Evolutionary conservation across 2,888 invertebrate genomes (phyloP), one percentile per base, ranked within the genome.

Genomic region (Molorchus minor): DNA sequence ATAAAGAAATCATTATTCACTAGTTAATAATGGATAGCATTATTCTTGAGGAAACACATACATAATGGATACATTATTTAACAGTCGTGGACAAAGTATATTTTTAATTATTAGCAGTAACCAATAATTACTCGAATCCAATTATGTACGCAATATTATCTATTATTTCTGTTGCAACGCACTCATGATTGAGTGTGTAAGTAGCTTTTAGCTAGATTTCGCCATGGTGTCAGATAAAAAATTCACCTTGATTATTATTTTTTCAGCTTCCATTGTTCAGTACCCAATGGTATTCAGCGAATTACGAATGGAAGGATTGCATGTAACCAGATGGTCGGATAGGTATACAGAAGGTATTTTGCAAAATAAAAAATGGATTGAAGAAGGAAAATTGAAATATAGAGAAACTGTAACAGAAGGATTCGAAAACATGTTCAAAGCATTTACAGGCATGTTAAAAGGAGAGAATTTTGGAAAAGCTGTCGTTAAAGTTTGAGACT

Each of bases 341-440:
- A 82, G 86, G 47, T 88, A 85, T 86, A 74, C 80, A 17, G 88
- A 89, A 77, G 90, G 88, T 1, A 83, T 89, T 25, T 72, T 82
- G 20, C 85, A 87, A 67, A 88, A 91, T 77, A 70, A 85, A 3
- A 76, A 83, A 57, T 88, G 87, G 88, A 79, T 91, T 56, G 78
- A 80, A 43, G 86, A 88, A 80, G 91, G 89, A 33, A 90, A 90
- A 79, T 70, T 92, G 10, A 85, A 87, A 72, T 88, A 87, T 72
- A 81, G 82, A 62, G 92, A 92, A 78, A 89, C 89, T 41, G 73
- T 88, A 2, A 88, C 88, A 2, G 80, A 72, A 58, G 76, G 77
- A 8, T 91, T 92, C 77, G 89, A 90, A 62, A 75, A 75, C 60
- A 72, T 71, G 68, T 70, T 73, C 16, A 56, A 67, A 29, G 72